Evolutionary conservation across 1,140 invertebrate species (phyloP).

Genomic region (Rhopalosiphum padi): DNA sequence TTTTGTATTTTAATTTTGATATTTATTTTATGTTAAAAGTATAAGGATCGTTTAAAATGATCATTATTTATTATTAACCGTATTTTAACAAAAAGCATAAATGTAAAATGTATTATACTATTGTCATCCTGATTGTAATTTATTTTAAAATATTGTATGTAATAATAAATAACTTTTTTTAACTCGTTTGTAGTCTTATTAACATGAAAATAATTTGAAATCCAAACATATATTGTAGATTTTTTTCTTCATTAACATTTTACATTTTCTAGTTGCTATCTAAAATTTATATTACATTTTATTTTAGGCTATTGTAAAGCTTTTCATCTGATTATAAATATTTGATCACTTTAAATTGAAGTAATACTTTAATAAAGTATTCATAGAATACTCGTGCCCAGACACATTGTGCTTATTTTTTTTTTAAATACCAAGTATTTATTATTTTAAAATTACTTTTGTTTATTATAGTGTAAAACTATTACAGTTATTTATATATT

Average conservation of each 20-base stretch:
- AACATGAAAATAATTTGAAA: neutral
- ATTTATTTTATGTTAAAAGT: conserved; percentile 1
- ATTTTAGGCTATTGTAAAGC: neutral
- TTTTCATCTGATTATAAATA: neutral
- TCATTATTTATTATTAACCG: neutral
- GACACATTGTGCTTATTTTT: neutral
- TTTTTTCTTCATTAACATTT: neutral
- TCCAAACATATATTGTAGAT: neutral
- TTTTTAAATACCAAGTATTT: neutral
- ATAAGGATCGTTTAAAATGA: neutral
- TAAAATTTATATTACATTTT: too few relatives aligned
- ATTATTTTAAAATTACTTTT: neutral
- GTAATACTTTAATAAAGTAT: neutral
- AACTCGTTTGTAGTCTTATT: neutral
- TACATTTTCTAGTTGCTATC: neutral
- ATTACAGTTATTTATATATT: too few relatives aligned
- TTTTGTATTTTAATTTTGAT: neutral
- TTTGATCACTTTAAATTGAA: neutral
- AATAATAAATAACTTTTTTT: neutral
- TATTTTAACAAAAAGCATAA: neutral
- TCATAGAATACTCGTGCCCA: too few relatives aligned
- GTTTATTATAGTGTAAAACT: neutral
- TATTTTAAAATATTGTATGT: neutral
- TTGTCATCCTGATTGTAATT: neutral
- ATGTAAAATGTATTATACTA: conserved; percentile 17